Evolutionary conservation across 2,797 vertebrate genomes (phyloP).

Genomic region (Rhabdophis nuchalis): DNA sequence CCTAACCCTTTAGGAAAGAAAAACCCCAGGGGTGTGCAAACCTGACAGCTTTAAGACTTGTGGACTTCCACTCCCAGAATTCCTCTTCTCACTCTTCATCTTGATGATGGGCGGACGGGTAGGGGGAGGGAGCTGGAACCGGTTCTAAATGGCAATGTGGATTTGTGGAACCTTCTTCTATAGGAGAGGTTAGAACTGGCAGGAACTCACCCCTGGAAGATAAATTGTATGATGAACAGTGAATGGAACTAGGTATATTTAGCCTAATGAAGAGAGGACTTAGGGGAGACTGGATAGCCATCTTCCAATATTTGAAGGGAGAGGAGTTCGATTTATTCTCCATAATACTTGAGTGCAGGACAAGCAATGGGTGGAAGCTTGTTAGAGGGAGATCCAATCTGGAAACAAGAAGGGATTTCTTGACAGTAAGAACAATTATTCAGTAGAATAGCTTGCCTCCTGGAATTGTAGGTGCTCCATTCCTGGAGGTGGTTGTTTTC

Average conservation of each 20-base stretch:
- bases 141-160: no score
- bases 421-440: not conserved
- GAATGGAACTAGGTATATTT: not conserved
- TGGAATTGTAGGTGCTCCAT: not conserved
- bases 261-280: not conserved
- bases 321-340: not conserved
- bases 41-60: no score
- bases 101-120: no score
- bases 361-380: not conserved
- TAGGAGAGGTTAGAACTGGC: no score
- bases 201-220: no score
- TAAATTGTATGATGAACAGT: not conserved
- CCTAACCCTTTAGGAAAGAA: no score
- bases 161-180: no score
- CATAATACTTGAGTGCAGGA: not conserved
- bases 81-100: no score
- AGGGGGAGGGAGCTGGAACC: no score
- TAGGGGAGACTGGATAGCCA: not conserved
- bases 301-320: not conserved
- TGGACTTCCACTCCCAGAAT: no score
- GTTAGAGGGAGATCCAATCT: not conserved
- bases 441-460: not conserved
- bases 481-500: not conserved
- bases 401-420: not conserved
- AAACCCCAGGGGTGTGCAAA: no score